Evolutionary conservation across 2,113 vertebrate genomes (phyloP).

Genomic region (Periophthalmus modestus): DNA sequence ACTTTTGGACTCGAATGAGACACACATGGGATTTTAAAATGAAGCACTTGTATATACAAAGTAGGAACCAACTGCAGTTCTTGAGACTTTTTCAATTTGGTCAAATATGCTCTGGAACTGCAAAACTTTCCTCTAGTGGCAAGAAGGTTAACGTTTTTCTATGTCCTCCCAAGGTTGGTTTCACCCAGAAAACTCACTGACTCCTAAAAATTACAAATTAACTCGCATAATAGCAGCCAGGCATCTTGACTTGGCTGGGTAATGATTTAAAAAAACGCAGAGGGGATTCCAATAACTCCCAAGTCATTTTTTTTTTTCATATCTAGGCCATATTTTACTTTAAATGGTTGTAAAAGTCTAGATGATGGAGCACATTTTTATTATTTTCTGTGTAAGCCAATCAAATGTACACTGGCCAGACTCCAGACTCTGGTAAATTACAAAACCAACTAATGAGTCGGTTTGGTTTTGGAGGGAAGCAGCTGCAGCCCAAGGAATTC

Average conservation of each 20-base stretch:
- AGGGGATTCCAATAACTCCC: constrained; percentile 50
- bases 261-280: constrained; percentile 73
- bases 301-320: constrained; percentile 20
- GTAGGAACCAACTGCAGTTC: neutral
- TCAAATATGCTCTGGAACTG: neutral
- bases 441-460: constrained; percentile 27
- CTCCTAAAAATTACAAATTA: constrained; percentile 64
- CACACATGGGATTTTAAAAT: neutral
- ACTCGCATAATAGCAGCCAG: constrained; percentile 49
- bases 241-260: constrained; percentile 41
- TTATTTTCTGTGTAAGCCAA: neutral
- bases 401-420: neutral
- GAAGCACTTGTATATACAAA: neutral
- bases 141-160: neutral
- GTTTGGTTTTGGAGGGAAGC: constrained; percentile 55
- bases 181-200: neutral
- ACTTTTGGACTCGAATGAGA: constrained; percentile 5
- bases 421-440: constrained; percentile 50
- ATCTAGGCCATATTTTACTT: neutral
- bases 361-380: neutral
- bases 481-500: constrained; percentile 30
- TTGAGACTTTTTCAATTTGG: neutral
- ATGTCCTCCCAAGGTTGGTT: neutral
- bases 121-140: neutral
- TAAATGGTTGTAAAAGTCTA: neutral